Conservation (phyloP, 2,797 vertebrate species). For the Oreonectes daqikongensis region DNA sequence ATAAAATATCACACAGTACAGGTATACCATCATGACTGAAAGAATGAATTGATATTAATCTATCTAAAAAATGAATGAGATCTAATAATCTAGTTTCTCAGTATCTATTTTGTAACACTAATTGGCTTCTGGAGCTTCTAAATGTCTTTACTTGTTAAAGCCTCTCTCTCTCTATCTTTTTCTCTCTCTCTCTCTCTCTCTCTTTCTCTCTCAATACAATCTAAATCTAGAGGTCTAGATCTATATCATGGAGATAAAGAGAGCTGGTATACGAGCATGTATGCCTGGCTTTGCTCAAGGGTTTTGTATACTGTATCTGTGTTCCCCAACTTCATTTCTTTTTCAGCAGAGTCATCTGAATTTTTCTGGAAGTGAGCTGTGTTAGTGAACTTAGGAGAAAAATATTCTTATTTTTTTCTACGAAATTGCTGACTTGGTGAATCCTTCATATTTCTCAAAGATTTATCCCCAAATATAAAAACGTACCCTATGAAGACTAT, state of each 20-base stretch:
- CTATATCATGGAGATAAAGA: too few relatives aligned
- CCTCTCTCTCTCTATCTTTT: background rate
- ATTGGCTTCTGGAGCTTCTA: background rate
- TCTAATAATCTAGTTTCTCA: background rate
- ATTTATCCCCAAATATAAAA: background rate
- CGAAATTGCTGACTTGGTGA: slow-evolving; percentile 21
- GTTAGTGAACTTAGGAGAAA: slow-evolving; percentile 22
- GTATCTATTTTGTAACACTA: background rate
- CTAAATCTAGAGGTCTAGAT: too few relatives aligned
- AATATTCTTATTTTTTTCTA: slow-evolving; percentile 1
- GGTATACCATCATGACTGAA: background rate
- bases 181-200: background rate
- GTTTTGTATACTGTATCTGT: background rate
- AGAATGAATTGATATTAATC: background rate
- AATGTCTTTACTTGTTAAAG: background rate
- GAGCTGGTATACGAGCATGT: too few relatives aligned
- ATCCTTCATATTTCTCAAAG: background rate
- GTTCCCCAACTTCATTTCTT: slow-evolving; percentile 61
- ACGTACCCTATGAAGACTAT: background rate
- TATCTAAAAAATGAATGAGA: slow-evolving; percentile 5
- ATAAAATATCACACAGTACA: background rate
- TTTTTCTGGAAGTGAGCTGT: slow-evolving; percentile 68
- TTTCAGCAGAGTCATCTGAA: slow-evolving; percentile 71
- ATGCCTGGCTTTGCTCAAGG: slow-evolving; percentile 54
- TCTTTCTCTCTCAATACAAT: too few relatives aligned